These are phyloP conservation scores for Hetaerina titia DNA, from an alignment of 2,888 invertebrate species.

Conservation along the genomic window DNA sequence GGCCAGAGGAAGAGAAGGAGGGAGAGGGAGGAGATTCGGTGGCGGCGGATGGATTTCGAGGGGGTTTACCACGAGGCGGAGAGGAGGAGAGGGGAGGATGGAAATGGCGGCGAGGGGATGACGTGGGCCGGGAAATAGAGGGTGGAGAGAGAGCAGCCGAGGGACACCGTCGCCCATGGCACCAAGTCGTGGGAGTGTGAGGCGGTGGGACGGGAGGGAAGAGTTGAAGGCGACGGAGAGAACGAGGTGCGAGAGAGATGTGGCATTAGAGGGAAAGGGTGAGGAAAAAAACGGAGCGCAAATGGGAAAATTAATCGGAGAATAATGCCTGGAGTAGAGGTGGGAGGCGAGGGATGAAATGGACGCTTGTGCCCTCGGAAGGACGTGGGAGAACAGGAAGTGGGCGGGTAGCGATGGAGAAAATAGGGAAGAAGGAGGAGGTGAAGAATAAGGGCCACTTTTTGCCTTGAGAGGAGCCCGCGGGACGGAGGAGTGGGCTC, in stretches of 20 bases:
- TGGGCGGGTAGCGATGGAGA: neutral
- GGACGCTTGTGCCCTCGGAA: neutral
- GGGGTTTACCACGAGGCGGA: no score
- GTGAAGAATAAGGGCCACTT: no score
- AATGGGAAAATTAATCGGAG: conserved; percentile 18
- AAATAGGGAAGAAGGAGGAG: no score
- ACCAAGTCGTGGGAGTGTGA: neutral
- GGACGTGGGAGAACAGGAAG: neutral
- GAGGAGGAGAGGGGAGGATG: no score
- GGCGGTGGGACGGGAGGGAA: neutral
- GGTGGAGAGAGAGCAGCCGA: neutral
- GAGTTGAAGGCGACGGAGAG: neutral
- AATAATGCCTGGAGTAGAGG: neutral
- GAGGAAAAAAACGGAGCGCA: neutral
- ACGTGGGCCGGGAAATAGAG: neutral
- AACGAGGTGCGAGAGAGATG: neutral
- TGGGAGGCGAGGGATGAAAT: neutral
- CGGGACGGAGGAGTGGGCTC: no score
- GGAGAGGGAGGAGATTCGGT: no score
- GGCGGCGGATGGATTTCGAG: no score
- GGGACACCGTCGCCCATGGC: neutral
- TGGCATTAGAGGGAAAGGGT: neutral
- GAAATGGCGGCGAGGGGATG: neutral
- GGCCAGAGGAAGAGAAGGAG: no score
- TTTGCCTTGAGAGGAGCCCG: no score